These are phyloP conservation scores for Latrodectus elegans DNA, from an alignment of 2,888 invertebrate genomes.

Conservation along the genomic window DNA sequence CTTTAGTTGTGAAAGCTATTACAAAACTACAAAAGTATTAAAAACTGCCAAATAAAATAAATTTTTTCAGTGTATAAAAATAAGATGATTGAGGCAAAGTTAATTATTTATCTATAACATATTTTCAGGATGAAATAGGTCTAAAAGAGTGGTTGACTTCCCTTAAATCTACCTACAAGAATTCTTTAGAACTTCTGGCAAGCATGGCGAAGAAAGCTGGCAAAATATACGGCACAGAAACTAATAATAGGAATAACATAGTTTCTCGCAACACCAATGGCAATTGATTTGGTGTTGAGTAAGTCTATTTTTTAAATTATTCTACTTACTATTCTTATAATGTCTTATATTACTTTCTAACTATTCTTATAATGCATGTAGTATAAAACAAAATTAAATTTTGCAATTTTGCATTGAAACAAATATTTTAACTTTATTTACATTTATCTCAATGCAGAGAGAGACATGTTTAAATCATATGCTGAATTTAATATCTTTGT, in stretches of 20 bases:
- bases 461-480: no score
- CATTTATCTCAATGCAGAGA: no score
- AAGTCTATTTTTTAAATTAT: constrained; percentile 3
- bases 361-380: no score
- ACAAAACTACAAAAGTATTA: no score
- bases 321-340: not conserved
- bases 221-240: constrained; percentile 95
- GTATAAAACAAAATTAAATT: no score
- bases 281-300: constrained; percentile 61
- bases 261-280: constrained; percentile 69
- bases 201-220: constrained; percentile 99
- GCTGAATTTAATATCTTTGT: no score
- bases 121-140: constrained; percentile 88
- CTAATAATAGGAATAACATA: constrained; percentile 69
- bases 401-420: no score
- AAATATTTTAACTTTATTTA: no score
- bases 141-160: constrained; percentile 98
- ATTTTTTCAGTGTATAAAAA: not conserved
- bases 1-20: no score
- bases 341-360: no score
- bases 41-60: no score
- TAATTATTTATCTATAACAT: not conserved
- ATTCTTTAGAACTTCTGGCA: constrained; percentile 94
- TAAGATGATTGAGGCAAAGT: not conserved
- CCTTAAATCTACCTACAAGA: constrained; percentile 94